Conservation (phyloP, 23 tunicate species). For the Styela plicata region DNA sequence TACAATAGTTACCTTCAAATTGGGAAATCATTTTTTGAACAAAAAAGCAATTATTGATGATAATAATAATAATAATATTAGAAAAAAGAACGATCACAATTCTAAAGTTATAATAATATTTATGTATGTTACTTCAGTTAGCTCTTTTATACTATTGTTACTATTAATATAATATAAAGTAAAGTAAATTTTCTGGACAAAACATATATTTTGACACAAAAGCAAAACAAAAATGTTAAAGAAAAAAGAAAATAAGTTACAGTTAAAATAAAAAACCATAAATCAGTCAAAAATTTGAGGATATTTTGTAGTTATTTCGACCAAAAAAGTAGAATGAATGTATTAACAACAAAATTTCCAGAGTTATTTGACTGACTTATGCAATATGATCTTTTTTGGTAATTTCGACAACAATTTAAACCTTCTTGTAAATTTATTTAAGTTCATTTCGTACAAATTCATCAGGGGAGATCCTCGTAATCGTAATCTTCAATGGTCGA, state of each 20-base stretch:
- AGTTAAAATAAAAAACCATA: neutral
- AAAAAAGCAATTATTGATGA: too few species aligned
- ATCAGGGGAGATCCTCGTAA: conserved; percentile 7
- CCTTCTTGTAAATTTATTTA: conserved; percentile 36
- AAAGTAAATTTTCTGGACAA: neutral
- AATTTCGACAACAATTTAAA: conserved; percentile 39
- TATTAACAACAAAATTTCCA: too few species aligned
- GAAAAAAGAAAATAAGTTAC: neutral
- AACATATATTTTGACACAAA: neutral
- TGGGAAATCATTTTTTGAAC: neutral
- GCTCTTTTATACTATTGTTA: too few species aligned
- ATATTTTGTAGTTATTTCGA: too few species aligned
- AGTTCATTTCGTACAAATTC: conserved; percentile 33
- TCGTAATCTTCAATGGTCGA: neutral
- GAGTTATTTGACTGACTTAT: neutral
- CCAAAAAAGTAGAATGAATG: conserved; percentile 9
- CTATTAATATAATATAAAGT: neutral
- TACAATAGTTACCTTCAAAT: neutral
- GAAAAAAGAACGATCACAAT: too few species aligned
- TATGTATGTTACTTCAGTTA: too few species aligned
- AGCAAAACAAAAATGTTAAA: too few species aligned
- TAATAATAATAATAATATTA: too few species aligned
- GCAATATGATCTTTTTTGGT: conserved; percentile 15
- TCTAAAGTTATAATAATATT: too few species aligned
- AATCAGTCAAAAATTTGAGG: neutral